phyloP scores from a whole-genome alignment of 2,888 invertebrate species.

The Acanthosoma haemorrhoidale region DNA sequence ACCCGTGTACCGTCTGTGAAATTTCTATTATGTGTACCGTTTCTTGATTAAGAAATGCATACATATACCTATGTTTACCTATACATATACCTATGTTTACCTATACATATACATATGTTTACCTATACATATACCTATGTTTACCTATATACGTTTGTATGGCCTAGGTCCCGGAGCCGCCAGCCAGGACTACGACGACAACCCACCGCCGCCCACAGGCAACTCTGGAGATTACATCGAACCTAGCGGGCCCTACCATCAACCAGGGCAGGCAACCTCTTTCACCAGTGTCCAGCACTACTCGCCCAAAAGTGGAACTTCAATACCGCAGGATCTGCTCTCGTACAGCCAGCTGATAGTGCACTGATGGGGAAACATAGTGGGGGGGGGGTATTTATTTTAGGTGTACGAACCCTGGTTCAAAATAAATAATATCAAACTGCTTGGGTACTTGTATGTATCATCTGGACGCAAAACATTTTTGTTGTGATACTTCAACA shows the following conservation, averaged over 20 bases:
- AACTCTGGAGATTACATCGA: not conserved
- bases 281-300: slow-evolving; percentile 19
- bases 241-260: not conserved
- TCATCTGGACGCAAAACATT: too few relatives aligned
- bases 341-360: slow-evolving; percentile 1
- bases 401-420: too few relatives aligned
- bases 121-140: not conserved
- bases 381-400: too few relatives aligned
- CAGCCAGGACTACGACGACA: not conserved
- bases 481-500: too few relatives aligned
- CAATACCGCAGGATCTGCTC: not conserved
- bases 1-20: too few relatives aligned
- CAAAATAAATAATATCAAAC: too few relatives aligned
- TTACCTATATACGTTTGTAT: too few relatives aligned
- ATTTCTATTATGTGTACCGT: too few relatives aligned
- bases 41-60: too few relatives aligned
- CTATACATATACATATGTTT: not conserved
- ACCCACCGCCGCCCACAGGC: not conserved
- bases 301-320: not conserved
- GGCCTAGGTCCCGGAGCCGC: not conserved
- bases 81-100: not conserved
- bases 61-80: not conserved
- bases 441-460: too few relatives aligned
- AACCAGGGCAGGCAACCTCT: not conserved
- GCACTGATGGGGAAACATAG: not conserved